Base-by-base conservation (phyloP, 2,113 vertebrate species). In the Istiophorus platypterus region DNA sequence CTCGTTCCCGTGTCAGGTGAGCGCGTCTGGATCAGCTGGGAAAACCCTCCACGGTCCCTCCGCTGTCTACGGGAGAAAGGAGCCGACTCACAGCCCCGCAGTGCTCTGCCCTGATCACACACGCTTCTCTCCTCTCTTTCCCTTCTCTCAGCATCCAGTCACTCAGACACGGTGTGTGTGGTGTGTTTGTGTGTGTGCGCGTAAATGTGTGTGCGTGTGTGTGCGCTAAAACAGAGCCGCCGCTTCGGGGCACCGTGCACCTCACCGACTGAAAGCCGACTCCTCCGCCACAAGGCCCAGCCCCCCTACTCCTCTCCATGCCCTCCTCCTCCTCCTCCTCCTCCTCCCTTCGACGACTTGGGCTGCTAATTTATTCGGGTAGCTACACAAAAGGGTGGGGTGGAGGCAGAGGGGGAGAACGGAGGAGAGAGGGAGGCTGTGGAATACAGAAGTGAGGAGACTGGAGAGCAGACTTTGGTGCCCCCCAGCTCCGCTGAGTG, bases 311-410 rank as follows among this genome's bases (percentile, higher is more conserved):
- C 78, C 26, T 12, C 71, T 39, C 69, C 64, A n/a, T 22, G 18
- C 65, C 71, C 81, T 82, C 76, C 85, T 70, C 89, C 86, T 85
- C 82, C 71, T 39, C 84, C 80, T 84, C 85, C 65, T 69, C 70
- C 87, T 85, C 81, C 75, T 72, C 66, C 78, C 73, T 15, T 57
- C 69, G 34, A 63, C 58, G 81, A 88, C 90, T 88, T 89, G 89
- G 88, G 64, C 82, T 86, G 89, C 86, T 94, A 93, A 95, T 95
- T 93, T 95, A 95, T 95, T 93, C 93, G 93, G 91, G 93, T 82
- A 89, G 91, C 88, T 67, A 72, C 89, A 94, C 91, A 93, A 93
- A 92, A 89, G 84, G 78, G 88, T 83, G 78, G 81, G 3, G 31
- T 34, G 31, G 3, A 6, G 6, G 31, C 6, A 6, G 31, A 6